A percentile compares a stretch with the other conserved stretches of the same genome.
Evolutionary conservation across 2,113 vertebrate species (phyloP).

Genomic region (Cepphus grylle): DNA sequence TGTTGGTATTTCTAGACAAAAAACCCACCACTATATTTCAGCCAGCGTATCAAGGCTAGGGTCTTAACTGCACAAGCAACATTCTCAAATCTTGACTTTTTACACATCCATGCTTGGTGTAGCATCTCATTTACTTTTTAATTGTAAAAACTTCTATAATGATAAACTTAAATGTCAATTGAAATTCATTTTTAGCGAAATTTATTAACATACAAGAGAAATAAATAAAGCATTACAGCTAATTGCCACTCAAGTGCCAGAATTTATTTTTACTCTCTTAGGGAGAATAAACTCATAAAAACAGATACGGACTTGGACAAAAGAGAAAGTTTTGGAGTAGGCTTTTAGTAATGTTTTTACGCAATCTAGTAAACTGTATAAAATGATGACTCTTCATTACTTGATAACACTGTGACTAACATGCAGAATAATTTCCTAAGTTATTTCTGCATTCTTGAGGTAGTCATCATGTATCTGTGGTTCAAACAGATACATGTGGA

Average conservation of each 20-base stretch:
- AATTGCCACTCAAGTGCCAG: background rate
- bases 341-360: background rate
- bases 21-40: background rate
- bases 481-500: background rate
- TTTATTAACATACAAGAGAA: background rate
- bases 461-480: background rate
- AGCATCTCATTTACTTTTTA: background rate
- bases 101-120: background rate
- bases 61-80: background rate
- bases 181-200: background rate
- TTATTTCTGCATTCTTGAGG: background rate
- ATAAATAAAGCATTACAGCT: background rate
- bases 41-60: background rate
- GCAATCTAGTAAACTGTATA: background rate
- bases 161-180: background rate
- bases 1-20: background rate
- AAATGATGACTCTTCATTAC: background rate
- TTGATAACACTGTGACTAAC: background rate
- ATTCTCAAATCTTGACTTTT: background rate
- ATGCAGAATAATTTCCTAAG: background rate
- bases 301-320: background rate
- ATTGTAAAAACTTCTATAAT: background rate
- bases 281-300: slow-evolving; percentile 13
- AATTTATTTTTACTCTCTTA: background rate
- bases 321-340: slow-evolving; percentile 1